Percentiles rank a stretch among this genome's conserved stretches.
phyloP scores from a whole-genome alignment of 2,888 invertebrate genomes.

The Nymphalis urticae region DNA sequence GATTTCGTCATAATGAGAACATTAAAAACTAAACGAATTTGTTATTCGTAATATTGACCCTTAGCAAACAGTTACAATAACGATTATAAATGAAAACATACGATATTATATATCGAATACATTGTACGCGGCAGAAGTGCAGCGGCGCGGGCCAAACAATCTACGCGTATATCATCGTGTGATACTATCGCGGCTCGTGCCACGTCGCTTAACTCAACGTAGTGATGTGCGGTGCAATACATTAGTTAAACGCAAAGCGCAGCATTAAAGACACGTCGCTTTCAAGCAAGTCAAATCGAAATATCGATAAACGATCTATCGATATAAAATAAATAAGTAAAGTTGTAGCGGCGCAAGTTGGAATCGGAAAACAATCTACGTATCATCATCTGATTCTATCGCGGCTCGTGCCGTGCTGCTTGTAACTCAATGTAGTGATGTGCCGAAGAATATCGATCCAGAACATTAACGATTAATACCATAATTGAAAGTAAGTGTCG shows the following conservation, averaged over 20 bases:
- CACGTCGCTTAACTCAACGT: conserved; percentile 10
- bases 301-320: conserved; percentile 11
- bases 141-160: conserved; percentile 1
- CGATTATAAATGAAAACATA: too few species aligned
- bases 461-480: background rate
- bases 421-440: conserved; percentile 66
- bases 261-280: background rate
- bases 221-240: conserved; percentile 8
- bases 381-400: conserved; percentile 78
- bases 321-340: conserved; percentile 22
- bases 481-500: too few species aligned
- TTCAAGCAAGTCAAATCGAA: conserved; percentile 4
- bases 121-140: conserved; percentile 2
- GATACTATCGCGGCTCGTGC: conserved; percentile 12
- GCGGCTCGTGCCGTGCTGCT: conserved; percentile 73
- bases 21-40: too few species aligned
- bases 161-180: conserved; percentile 8
- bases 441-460: conserved; percentile 35
- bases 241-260: background rate
- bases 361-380: conserved; percentile 75
- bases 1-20: too few species aligned
- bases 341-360: conserved; percentile 51
- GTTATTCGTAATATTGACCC: too few species aligned
- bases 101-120: background rate
- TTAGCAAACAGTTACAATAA: too few species aligned